Evolutionary conservation across 2,113 vertebrate species (phyloP), one percentile per base, ranked within the genome.

Genomic region (Oriolus oriolus): DNA sequence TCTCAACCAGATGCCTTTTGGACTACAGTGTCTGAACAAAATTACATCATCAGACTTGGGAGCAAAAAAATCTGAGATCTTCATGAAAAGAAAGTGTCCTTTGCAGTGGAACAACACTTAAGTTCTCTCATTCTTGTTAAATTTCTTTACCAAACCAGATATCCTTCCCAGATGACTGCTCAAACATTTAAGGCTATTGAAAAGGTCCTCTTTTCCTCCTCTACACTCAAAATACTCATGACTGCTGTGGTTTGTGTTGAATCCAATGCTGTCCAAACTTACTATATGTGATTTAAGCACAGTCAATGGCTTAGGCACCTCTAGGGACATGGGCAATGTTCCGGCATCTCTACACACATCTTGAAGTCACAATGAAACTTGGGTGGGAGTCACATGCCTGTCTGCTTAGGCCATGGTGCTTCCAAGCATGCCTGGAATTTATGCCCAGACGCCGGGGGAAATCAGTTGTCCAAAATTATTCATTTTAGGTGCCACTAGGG

Each of bases 401-500:
- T 16, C 56, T 84, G 49, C 60, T 89, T 68, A 89, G 68, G 57
- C 37, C 65, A 71, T 21, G 21, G 82, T 61, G 41, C 49, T 91
- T 56, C 87, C 26, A 33, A 73, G 54, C 53, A 65, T 79, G 78
- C 50, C 49, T 56, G 54, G 53, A 92, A 91, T 39, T 57, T 61
- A 57, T 39, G 53, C 26, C 78, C 53, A 73, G 88, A 69, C 0
- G 23, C 41, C 2, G 0, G 23, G 30, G 78, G 68, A 97, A 90
- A 83, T 83, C 13, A 84, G 37, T 83, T 68, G 27, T 60, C 35
- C 45, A 56, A 87, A 88, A 73, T 80, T 13, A 94, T 28, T 92
- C 57, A 86, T 77, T 92, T 92, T 69, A 69, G 42, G 63, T 90
- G 70, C 78, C 90, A 57, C 71, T 11, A 80, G 79, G 79, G 85